Base-by-base conservation (phyloP, 2,888 invertebrate genomes). In the Arge pagana region DNA sequence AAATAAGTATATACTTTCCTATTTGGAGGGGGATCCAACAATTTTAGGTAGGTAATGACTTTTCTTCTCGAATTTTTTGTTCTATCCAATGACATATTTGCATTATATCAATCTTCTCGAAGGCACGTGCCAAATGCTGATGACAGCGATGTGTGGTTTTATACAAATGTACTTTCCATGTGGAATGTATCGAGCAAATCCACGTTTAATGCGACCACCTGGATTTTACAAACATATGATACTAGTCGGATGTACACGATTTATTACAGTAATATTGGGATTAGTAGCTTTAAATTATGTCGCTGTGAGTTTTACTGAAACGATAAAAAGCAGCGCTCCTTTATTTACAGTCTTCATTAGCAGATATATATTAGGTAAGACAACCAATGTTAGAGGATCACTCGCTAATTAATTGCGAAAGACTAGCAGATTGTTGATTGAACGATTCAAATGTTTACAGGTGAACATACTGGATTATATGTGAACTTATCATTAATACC, bases 251-350 rank as follows among this genome's bases (percentile, higher is more conserved):
- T 84, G 85, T 57, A 86, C 86, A 65, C 83, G 88, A 69, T 88
- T 89, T 74, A 80, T 83, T 40, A 89, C 89, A 4, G 87, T 90
- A 45, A 83, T 89, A 52, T 76, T 89, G 65, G 89, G 89, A 50
- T 76, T 89, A 62, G 81, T 89, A 48, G 87, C 89, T 6, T 78
- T 90, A 50, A 87, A 88, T 78, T 89, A 85, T 75, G 88, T 89
- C 52, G 87, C 89, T 54, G 88, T 89, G 50, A 89, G 88, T 73
- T 90, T 90, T 72, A 89, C 89, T 37, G 89, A 89, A 76, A 89
- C 89, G 10, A 86, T 90, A 39, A 90, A 90, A 74, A 88, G 88
- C 75, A 88, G 89, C 24, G 89, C 89, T 13, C 90, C 90, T 30
- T 79, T 89, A 48, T 89, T 89, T 74, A 90, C 90, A 31, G 89